Conservation (phyloP, 37 sponge, comb jelly and placozoan genomes). For the Axinella damicornis region DNA sequence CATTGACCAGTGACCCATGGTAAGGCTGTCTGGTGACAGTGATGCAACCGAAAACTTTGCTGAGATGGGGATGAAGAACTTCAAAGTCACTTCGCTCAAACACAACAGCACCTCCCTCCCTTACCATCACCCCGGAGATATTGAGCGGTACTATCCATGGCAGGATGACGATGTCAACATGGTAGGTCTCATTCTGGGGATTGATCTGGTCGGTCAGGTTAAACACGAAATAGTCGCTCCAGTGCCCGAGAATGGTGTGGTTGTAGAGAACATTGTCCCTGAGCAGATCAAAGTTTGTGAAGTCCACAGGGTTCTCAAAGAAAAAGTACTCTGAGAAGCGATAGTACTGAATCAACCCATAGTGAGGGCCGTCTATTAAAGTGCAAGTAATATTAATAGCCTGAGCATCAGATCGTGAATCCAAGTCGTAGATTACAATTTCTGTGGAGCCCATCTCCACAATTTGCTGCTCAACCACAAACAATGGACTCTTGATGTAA, state of each 20-base stretch:
- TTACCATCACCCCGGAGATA: not conserved
- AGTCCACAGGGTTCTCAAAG: not conserved
- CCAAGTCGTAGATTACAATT: slow-evolving; percentile 6
- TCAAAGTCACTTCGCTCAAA: slow-evolving; percentile 11
- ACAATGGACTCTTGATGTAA: not conserved
- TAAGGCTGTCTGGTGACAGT: not conserved
- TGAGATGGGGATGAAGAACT: slow-evolving; percentile 40
- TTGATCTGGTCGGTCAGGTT: slow-evolving; percentile 50
- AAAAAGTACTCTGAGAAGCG: not conserved
- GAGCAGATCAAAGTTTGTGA: slow-evolving; percentile 57
- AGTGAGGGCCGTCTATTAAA: not conserved
- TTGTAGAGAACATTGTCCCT: slow-evolving; percentile 20
- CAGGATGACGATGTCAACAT: slow-evolving; percentile 34
- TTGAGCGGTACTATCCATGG: slow-evolving; percentile 31
- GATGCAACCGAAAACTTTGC: not conserved
- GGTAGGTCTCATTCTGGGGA: not conserved
- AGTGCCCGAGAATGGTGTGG: not conserved
- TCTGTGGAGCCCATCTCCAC: not conserved
- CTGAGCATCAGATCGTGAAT: not conserved
- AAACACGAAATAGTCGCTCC: slow-evolving; percentile 11
- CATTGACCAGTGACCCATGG: not conserved
- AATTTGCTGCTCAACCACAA: not conserved
- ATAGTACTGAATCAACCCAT: not conserved
- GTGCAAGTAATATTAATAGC: slow-evolving; percentile 7
- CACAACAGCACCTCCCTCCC: not conserved